Base-by-base conservation (phyloP, 2,888 invertebrate genomes). In the Cephonodes hylas region DNA sequence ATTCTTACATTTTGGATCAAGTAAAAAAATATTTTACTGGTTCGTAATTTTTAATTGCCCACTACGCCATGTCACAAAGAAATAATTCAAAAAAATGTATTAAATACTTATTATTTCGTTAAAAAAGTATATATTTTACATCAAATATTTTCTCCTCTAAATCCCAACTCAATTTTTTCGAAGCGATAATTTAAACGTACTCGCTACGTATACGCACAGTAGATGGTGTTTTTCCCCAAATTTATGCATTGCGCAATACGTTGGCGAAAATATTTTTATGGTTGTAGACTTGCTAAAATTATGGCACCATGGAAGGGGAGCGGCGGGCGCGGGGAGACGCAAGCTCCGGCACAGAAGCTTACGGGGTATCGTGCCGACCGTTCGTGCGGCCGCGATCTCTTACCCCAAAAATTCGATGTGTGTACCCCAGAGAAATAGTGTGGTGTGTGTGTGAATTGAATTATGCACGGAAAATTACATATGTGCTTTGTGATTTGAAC, bases 181-280 rank as follows among this genome's bases (percentile, higher is more conserved):
- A 45, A 22, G 18, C 53, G 27, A 53, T 53, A 53, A 53, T 10
- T 53, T 31, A 53, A 31, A 7, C 8, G 8, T 15, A 4, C 8
- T 5, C 46, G 10, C 2, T 4, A 23, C n/a, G n/a, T n/a, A n/a
- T n/a, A n/a, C n/a, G n/a, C 45, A 23, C n/a, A 48, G 53, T 18
- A 53, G 53, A 18, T 58, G 58, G 42, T 25, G 58, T 42, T 42
- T 58, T 58, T 58, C 72, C 69, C 57, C 38, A 66, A 64, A 22
- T 60, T 78, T 81, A 85, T 86, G 84, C 82, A 87, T 81, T 83
- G 84, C 89, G 89, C 88, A 87, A 85, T 86, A 88, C 81, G 84
- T 78, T 75, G 66, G 78, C 72, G 74, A 76, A 79, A 84, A 86
- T 87, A 86, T 87, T 89, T 88, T 85, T 84, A 88, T 89, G 85